Conservation (phyloP, 2,113 vertebrate genomes). For the Edolisoma coerulescens region DNA sequence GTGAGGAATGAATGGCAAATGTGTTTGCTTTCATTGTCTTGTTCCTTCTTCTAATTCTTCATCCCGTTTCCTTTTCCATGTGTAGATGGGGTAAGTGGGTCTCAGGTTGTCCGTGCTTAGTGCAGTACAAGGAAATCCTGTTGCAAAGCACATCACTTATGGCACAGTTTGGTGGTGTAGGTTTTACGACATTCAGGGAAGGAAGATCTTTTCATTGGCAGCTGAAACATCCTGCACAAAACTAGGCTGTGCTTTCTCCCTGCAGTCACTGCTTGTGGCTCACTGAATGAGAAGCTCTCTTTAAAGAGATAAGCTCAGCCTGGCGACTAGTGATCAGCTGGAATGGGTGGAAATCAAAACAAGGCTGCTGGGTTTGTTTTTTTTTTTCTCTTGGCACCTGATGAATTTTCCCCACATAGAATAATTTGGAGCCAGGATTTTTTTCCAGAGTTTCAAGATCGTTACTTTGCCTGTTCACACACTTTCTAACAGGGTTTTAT, state of each 20-base stretch:
- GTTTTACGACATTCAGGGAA: background rate
- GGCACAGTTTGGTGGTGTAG: background rate
- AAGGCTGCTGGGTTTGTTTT: background rate
- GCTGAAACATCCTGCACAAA: background rate
- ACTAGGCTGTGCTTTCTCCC: background rate
- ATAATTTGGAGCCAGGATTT: background rate
- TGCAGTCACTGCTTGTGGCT: background rate
- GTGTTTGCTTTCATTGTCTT: background rate
- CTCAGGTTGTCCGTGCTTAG: background rate
- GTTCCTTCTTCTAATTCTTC: background rate
- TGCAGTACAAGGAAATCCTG: background rate
- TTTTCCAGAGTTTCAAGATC: background rate
- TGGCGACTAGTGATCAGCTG: background rate
- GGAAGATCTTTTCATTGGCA: background rate
- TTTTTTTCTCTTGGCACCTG: background rate
- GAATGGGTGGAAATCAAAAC: conserved; percentile 24
- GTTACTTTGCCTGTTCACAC: background rate
- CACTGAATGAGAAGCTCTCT: background rate
- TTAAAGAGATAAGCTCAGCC: background rate
- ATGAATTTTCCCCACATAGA: background rate
- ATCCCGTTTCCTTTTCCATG: background rate
- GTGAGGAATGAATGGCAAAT: background rate
- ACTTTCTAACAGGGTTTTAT: background rate
- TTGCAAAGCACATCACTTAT: background rate
- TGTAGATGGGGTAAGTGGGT: background rate